A percentile compares a stretch with the other conserved stretches of the same genome.
phyloP scores from a whole-genome alignment of 2,797 vertebrate species.

The Rhabdophis nuchalis region DNA sequence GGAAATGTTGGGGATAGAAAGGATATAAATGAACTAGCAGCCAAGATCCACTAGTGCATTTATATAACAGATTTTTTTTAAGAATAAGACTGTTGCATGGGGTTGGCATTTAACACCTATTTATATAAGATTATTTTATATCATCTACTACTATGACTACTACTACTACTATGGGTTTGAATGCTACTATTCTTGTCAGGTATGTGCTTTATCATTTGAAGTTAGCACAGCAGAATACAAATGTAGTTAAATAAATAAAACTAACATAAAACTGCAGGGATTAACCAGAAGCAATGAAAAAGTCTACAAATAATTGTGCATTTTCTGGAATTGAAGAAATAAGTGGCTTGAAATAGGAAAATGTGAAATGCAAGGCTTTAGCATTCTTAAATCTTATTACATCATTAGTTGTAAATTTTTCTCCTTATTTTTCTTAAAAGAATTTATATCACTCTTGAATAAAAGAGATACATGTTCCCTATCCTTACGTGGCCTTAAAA shows the following conservation, averaged over 20 bases:
- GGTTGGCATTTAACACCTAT: neutral
- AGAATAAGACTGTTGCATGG: neutral
- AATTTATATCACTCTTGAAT: neutral
- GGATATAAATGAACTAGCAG: neutral
- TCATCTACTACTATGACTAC: neutral
- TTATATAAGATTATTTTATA: neutral
- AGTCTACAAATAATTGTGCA: neutral
- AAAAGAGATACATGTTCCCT: neutral
- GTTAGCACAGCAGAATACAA: neutral
- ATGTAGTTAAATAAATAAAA: neutral
- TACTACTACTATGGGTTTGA: neutral
- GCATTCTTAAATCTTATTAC: neutral
- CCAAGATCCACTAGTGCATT: neutral
- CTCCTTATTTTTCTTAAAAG: neutral
- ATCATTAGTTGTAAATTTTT: neutral
- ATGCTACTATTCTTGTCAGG: neutral
- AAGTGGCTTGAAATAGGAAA: neutral
- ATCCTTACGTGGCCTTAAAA: neutral
- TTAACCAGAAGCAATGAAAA: neutral
- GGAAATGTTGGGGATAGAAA: neutral
- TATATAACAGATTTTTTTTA: neutral
- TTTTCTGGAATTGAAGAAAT: neutral
- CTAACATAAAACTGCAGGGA: neutral
- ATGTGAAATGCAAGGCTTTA: neutral
- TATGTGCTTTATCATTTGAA: neutral